Evolutionary conservation across 1,140 invertebrate species (phyloP).

Genomic region (Onthophagus taurus): DNA sequence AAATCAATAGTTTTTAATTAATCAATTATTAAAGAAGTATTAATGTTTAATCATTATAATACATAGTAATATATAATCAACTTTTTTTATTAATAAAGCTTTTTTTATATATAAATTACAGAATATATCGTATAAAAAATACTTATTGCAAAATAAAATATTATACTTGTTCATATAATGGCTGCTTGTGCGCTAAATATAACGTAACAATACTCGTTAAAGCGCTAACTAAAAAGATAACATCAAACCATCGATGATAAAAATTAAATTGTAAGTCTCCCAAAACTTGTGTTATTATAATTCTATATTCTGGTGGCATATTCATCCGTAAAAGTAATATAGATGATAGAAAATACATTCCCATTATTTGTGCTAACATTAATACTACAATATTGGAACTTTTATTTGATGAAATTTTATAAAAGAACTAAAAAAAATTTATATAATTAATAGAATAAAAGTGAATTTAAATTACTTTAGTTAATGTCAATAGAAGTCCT

Average conservation of each 20-base stretch:
- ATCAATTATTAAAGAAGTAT: too few relatives aligned
- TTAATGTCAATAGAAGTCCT: constrained; percentile 17
- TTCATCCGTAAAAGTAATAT: constrained; percentile 98
- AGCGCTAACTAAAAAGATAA: constrained; percentile 97
- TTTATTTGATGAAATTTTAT: constrained; percentile 98
- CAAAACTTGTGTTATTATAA: constrained; percentile 95
- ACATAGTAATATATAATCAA: too few relatives aligned
- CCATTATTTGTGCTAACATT: constrained; percentile 97
- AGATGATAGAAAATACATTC: constrained; percentile 99
- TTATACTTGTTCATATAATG: too few relatives aligned
- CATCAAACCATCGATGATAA: constrained; percentile 99
- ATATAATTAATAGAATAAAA: neutral
- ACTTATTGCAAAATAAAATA: too few relatives aligned
- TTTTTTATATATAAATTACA: too few relatives aligned
- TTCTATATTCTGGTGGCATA: constrained; percentile 95
- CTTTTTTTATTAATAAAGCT: too few relatives aligned
- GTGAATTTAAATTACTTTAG: neutral
- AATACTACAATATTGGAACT: constrained; percentile 98
- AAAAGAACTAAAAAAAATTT: constrained; percentile 86
- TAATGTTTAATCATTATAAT: too few relatives aligned
- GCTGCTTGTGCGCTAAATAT: constrained; percentile 91
- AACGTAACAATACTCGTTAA: constrained; percentile 92
- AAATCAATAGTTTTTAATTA: too few relatives aligned
- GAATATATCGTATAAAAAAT: too few relatives aligned
- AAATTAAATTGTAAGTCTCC: constrained; percentile 99